A percentile compares a stretch with the other conserved stretches of the same genome.
Conservation (phyloP, 2,888 invertebrate genomes). For the Osedax fenrisi region DNA sequence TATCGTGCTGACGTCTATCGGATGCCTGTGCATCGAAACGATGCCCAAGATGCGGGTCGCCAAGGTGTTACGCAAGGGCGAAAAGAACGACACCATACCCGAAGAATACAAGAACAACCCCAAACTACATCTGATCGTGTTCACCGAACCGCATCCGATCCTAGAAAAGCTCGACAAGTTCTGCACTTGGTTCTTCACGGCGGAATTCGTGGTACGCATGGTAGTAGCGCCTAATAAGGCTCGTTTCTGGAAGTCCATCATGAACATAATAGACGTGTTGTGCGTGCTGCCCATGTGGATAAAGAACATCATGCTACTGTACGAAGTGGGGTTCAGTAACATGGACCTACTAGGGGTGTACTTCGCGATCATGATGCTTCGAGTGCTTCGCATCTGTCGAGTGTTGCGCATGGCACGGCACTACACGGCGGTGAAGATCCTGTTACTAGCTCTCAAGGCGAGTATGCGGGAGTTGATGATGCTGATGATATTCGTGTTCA, state of each 20-base stretch:
- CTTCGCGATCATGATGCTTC: slow-evolving; percentile 35
- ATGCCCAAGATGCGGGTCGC: slow-evolving; percentile 28
- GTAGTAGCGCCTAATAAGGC: slow-evolving; percentile 35
- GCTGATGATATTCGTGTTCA: slow-evolving; percentile 37
- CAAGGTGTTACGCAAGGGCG: no score
- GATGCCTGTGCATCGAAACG: slow-evolving; percentile 34
- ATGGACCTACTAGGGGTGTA: slow-evolving; percentile 33
- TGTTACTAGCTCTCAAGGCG: slow-evolving; percentile 37
- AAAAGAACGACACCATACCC: neutral
- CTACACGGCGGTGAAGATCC: slow-evolving; percentile 38
- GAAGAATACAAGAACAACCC: slow-evolving; percentile 9
- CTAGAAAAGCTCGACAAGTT: slow-evolving; percentile 34
- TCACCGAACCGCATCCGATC: slow-evolving; percentile 32
- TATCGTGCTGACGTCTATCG: slow-evolving; percentile 34
- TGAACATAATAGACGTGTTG: slow-evolving; percentile 37
- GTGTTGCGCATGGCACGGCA: slow-evolving; percentile 38
- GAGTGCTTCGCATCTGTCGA: slow-evolving; percentile 37
- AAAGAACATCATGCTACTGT: slow-evolving; percentile 33
- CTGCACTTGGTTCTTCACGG: slow-evolving; percentile 37
- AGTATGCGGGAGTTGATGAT: slow-evolving; percentile 37
- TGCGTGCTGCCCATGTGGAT: slow-evolving; percentile 37
- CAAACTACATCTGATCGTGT: slow-evolving; percentile 31
- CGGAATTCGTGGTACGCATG: slow-evolving; percentile 37
- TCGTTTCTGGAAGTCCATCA: slow-evolving; percentile 33
- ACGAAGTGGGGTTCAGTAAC: slow-evolving; percentile 28